Evolutionary conservation across 2,797 vertebrate species (phyloP), one percentile per base, ranked within the genome.

Genomic region (Stomatorhinus walkeri): DNA sequence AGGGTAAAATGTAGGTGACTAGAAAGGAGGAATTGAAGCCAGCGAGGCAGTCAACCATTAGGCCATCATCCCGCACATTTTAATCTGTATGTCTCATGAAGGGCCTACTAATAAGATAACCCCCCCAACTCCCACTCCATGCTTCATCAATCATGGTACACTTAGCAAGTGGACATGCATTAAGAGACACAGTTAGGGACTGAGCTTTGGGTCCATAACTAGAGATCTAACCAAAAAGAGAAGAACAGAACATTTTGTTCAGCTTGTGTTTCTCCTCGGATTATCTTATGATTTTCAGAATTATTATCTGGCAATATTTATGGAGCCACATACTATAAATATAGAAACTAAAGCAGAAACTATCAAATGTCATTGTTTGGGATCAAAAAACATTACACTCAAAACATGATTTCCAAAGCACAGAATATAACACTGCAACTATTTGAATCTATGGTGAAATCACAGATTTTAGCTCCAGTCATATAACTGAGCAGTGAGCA

Each of bases 341-440:
- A 72, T 16, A 72, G 28, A 14, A 72, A 72, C 64, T 72, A 46
- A 81, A 81, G 76, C 76, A 81, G 76, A 81, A 81, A 81, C 76
- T 46, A 81, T 81, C 76, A 46, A 46, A 81, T 81, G 16, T 81
- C 7, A 43, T 46, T 81, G 76, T 81, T 72, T 16, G 24, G 64
- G 28, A 36, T 72, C 28, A 32, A 36, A 72, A 36, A 36, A 72
- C 56, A 61, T 61, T 72, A 36, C 28, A 19, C 68, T 19, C 4
- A 81, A 81, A 81, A 19, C 72, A 79, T 19, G 28, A 81, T n/a
- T 81, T 81, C 40, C 32, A 22, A 46, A 81, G 46, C 46, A 19
- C 36, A 43, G 40, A 43, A 81, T 81, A 79, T 43, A 79, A 46
- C 72, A 81, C 40, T 81, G 16, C 14, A 81, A 40, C 1, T 36